These are phyloP conservation scores for Tachysurus vachellii DNA, from an alignment of 2,113 vertebrate genomes.

Conservation along the genomic window DNA sequence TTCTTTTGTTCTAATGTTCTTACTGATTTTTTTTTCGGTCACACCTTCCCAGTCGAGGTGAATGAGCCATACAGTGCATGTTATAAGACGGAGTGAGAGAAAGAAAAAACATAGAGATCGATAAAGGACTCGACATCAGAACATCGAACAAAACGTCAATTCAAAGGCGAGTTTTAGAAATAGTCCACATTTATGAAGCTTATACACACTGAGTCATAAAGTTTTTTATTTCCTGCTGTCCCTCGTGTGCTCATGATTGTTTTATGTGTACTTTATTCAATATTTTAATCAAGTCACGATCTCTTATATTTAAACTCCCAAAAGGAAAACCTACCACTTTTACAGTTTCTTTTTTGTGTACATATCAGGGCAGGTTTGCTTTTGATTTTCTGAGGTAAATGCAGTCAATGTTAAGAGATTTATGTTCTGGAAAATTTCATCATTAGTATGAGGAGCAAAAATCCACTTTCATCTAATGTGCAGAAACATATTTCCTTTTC, in stretches of 20 bases:
- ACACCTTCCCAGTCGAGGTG: slow-evolving; percentile 33
- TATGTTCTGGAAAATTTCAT: not conserved
- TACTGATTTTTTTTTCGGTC: slow-evolving; percentile 47
- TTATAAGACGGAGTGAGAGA: slow-evolving; percentile 33
- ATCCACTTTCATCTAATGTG: not conserved
- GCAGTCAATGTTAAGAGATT: not conserved
- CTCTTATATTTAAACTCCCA: not conserved
- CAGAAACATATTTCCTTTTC: not conserved
- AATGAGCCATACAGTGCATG: slow-evolving; percentile 32
- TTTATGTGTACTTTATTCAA: not conserved
- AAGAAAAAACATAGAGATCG: not conserved
- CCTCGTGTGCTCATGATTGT: not conserved
- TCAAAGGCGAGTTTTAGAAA: slow-evolving; percentile 6
- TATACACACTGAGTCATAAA: not conserved
- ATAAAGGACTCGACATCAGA: slow-evolving; percentile 29
- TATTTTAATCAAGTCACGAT: not conserved
- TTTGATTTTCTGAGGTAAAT: not conserved
- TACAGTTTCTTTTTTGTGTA: not conserved
- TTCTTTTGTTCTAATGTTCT: slow-evolving; percentile 36
- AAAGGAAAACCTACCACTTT: not conserved
- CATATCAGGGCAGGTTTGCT: not conserved
- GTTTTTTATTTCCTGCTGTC: not conserved
- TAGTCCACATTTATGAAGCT: not conserved
- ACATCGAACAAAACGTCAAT: slow-evolving; percentile 6
- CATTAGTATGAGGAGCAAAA: not conserved